These are phyloP conservation scores for Hybos culiciformis DNA, from an alignment of 2,888 invertebrate genomes.

Conservation along the genomic window DNA sequence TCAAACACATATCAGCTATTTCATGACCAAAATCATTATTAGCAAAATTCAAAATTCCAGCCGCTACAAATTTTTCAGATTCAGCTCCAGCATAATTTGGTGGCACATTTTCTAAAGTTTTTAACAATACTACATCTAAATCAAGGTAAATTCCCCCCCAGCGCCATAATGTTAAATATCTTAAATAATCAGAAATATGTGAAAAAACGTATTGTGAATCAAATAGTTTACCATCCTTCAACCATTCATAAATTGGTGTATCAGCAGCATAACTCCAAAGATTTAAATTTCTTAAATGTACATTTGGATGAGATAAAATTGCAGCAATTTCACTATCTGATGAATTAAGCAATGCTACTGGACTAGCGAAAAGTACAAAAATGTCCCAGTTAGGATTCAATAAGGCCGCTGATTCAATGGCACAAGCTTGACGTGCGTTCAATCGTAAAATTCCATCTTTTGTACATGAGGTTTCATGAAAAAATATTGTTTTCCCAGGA, in stretches of 20 bases:
- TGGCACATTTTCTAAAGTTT: conserved; percentile 19
- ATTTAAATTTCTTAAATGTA: conserved; percentile 27
- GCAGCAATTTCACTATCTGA: conserved; percentile 21
- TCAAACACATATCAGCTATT: conserved; percentile 43
- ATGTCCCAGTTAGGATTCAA: conserved; percentile 28
- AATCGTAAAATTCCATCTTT: conserved; percentile 12
- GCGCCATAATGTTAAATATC: conserved; percentile 44
- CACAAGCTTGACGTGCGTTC: conserved; percentile 31
- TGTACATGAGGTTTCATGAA: conserved; percentile 33
- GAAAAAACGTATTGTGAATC: conserved; percentile 24
- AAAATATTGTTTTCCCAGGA: conserved; percentile 29
- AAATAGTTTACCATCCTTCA: conserved; percentile 24
- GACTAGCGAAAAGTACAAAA: conserved; percentile 29
- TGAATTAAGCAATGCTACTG: conserved; percentile 19
- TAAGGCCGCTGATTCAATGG: conserved; percentile 33
- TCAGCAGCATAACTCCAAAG: conserved; percentile 26
- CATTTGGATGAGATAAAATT: conserved; percentile 25
- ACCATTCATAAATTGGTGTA: conserved; percentile 29
- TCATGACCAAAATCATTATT: conserved; percentile 40
- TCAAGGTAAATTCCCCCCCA: conserved; percentile 68
- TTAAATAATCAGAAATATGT: conserved; percentile 27
- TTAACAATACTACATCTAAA: conserved; percentile 55
- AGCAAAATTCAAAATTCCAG: conserved; percentile 52
- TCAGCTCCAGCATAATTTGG: conserved; percentile 52
- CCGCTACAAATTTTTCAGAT: conserved; percentile 44